Base-by-base conservation (phyloP, 2,113 vertebrate species). In the Cephalopterus ornatus region DNA sequence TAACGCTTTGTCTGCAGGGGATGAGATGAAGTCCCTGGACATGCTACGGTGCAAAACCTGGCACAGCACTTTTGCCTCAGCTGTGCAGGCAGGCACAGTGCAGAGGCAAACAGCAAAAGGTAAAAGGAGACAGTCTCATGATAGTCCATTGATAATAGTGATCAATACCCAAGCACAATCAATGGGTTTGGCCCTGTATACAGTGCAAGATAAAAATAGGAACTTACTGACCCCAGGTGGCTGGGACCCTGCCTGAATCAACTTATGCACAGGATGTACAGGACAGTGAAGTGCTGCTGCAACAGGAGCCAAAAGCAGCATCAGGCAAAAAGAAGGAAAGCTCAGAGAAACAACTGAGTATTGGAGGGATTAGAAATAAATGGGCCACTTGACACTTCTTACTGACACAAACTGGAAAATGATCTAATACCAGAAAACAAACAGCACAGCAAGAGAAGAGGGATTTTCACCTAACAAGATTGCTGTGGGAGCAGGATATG, bases 1-100 rank as follows among this genome's bases (percentile, higher is more conserved):
- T 89, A 96, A 92, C 68, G 47, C 78, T 82, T 89, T 91, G 37
- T n/a, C 52, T 85, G n/a, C 87, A 42, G 53, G 5, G 10, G 17
- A 14, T 17, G 58, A 82, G 47, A 22, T 9, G 3, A 55, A 66
- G 27, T 32, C 61, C 39, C 35, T 59, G 35, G 30, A 27, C 11
- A 27, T 0, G 0, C 24, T 27, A 6, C 1, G 0, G 22, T 8
- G 27, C 42, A 41, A 75, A 95, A 41, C 14, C 37, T 14, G 42
- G 21, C 41, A 8, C 9, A 13, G 35, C 4, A 2, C 37, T 56
- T 35, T 52, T 49, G 37, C 44, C 41, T 50, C 30, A 37, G 21
- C 42, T 24, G 21, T 4, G 72, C 28, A 39, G 58, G 56, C 37
- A 73, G 85, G 44, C 59, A 37, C 6, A 8, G 53, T 4, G 12